These are phyloP conservation scores for Spongilla lacustris DNA, from an alignment of 37 sponge, comb jelly and placozoan species.

Conservation along the genomic window DNA sequence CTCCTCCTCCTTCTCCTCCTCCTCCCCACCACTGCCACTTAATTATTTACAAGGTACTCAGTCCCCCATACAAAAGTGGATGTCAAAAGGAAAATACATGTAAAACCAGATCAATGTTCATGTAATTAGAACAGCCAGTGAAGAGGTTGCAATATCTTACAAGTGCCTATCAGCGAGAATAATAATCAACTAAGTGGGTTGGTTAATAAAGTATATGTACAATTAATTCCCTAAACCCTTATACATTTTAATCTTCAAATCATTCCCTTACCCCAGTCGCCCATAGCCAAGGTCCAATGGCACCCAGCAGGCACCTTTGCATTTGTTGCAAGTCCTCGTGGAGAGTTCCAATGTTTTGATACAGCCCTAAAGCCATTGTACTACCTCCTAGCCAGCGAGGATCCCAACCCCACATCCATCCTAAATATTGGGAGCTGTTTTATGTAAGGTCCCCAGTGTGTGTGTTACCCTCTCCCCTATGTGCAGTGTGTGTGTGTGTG, in stretches of 20 bases:
- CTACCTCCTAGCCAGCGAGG: slow-evolving; percentile 39
- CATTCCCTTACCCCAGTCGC: slow-evolving; percentile 5
- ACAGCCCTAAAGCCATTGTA: slow-evolving; percentile 47
- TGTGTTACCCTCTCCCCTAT: neutral
- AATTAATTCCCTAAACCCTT: too few species aligned
- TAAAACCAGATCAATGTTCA: too few species aligned
- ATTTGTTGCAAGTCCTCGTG: slow-evolving; percentile 45
- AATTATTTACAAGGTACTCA: too few species aligned
- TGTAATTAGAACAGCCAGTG: too few species aligned
- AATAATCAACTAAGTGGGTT: too few species aligned
- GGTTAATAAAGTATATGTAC: too few species aligned
- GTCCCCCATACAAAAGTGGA: too few species aligned
- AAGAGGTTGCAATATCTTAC: too few species aligned
- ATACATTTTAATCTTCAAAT: neutral
- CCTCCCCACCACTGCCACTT: too few species aligned
- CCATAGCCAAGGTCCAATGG: slow-evolving; percentile 60
- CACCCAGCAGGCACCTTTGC: slow-evolving; percentile 70
- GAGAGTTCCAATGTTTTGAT: slow-evolving; percentile 72
- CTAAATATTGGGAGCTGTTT: slow-evolving; percentile 31
- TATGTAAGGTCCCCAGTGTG: slow-evolving; percentile 33
- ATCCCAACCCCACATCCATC: slow-evolving; percentile 24
- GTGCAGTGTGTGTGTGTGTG: neutral
- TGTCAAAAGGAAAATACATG: too few species aligned
- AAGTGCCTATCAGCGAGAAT: too few species aligned
- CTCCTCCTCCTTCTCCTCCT: too few species aligned